phyloP scores from a whole-genome alignment of 2,797 vertebrate genomes.

The Lemur catta region DNA sequence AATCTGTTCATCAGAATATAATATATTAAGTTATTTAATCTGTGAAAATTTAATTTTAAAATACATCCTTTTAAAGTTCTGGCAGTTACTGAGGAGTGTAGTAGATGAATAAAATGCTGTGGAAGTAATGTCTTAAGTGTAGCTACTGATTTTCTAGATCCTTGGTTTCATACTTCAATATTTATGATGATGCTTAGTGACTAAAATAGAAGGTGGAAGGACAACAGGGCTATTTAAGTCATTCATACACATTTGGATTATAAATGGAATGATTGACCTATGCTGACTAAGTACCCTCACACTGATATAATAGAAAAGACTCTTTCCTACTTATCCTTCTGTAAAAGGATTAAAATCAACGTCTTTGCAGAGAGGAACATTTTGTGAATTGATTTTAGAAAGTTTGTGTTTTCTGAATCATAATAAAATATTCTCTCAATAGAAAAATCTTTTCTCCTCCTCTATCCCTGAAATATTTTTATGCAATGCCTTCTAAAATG shows the following conservation, averaged over 20 bases:
- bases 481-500: conserved; percentile 15
- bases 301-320: background rate
- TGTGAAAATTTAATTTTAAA: conserved; percentile 54
- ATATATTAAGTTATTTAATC: conserved; percentile 66
- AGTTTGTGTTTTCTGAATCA: background rate
- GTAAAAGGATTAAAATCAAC: conserved; percentile 14
- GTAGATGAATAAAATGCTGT: background rate
- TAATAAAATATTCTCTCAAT: conserved; percentile 42
- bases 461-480: background rate
- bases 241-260: conserved; percentile 57
- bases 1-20: conserved; percentile 61
- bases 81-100: conserved; percentile 38
- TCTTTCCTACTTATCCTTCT: background rate
- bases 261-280: conserved; percentile 31
- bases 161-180: conserved; percentile 61
- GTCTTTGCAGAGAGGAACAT: background rate
- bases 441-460: background rate
- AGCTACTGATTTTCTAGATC: conserved; percentile 61
- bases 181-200: conserved; percentile 55
- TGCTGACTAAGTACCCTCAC: conserved; percentile 33
- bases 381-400: conserved; percentile 37
- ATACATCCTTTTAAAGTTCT: conserved; percentile 56
- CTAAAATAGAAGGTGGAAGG: conserved; percentile 72
- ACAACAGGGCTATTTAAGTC: conserved; percentile 61
- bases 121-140: conserved; percentile 57